These are phyloP conservation scores for Xyrauchen texanus DNA, from an alignment of 2,113 vertebrate species.

Conservation along the genomic window DNA sequence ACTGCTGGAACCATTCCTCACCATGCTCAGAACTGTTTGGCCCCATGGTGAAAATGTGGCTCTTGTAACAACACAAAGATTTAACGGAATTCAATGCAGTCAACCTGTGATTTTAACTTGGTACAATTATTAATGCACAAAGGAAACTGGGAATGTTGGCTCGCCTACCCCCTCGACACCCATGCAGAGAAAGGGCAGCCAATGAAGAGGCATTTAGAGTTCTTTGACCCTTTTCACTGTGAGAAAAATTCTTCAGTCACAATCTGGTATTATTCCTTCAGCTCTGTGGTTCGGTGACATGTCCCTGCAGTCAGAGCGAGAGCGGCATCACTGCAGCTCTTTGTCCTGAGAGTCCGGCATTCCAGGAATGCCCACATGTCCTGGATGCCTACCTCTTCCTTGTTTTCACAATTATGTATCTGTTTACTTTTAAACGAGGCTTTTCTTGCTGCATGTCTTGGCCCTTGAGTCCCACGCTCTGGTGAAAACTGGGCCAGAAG, in stretches of 20 bases:
- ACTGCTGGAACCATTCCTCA: background rate
- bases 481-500: constrained; percentile 71
- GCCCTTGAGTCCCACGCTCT: constrained; percentile 75
- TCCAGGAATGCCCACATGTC: constrained; percentile 93
- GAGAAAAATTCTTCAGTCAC: constrained; percentile 78
- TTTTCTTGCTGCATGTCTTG: constrained; percentile 78
- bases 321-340: constrained; percentile 73
- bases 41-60: background rate
- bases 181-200: constrained; percentile 71
- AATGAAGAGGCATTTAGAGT: constrained; percentile 66
- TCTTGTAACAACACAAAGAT: constrained; percentile 4
- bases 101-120: constrained; percentile 55
- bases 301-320: constrained; percentile 69
- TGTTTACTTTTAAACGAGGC: constrained; percentile 92
- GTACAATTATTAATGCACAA: constrained; percentile 64
- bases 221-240: constrained; percentile 69
- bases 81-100: constrained; percentile 59
- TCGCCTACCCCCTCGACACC: constrained; percentile 66
- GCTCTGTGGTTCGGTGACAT: constrained; percentile 54
- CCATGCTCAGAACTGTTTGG: no score
- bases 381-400: constrained; percentile 90
- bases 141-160: constrained; percentile 64
- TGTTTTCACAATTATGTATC: constrained; percentile 96
- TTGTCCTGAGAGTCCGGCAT: constrained; percentile 80
- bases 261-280: constrained; percentile 67